phyloP scores from a whole-genome alignment of 2,113 vertebrate genomes.

The Daboia siamensis region DNA sequence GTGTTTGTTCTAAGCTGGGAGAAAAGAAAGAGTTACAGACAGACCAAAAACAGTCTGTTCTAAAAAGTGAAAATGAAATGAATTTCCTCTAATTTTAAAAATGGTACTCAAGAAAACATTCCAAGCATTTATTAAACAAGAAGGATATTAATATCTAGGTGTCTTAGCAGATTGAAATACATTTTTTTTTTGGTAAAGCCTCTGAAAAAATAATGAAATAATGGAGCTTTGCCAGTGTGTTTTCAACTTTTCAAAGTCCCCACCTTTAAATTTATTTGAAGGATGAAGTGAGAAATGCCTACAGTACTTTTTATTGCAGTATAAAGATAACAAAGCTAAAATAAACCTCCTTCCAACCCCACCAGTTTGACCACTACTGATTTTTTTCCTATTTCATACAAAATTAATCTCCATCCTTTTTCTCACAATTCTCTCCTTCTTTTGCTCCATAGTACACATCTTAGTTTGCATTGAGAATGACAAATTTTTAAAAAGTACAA shows the following conservation, averaged over 20 bases:
- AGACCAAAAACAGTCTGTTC: neutral
- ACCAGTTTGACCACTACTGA: neutral
- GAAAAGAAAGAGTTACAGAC: neutral
- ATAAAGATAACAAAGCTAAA: neutral
- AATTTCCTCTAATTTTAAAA: neutral
- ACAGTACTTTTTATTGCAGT: neutral
- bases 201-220: slow-evolving; percentile 1
- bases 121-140: neutral
- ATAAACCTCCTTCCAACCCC: neutral
- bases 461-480: neutral
- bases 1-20: slow-evolving; percentile 3
- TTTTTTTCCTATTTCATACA: neutral
- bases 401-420: neutral
- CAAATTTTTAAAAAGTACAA: neutral
- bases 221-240: neutral
- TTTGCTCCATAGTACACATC: neutral
- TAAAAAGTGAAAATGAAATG: neutral
- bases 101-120: neutral
- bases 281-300: neutral
- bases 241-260: neutral
- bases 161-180: neutral
- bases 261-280: neutral
- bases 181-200: neutral
- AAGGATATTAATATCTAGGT: fast-evolving
- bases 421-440: neutral